Base-by-base conservation (phyloP, 1,140 invertebrate genomes). In the Drosophila yakuba region DNA sequence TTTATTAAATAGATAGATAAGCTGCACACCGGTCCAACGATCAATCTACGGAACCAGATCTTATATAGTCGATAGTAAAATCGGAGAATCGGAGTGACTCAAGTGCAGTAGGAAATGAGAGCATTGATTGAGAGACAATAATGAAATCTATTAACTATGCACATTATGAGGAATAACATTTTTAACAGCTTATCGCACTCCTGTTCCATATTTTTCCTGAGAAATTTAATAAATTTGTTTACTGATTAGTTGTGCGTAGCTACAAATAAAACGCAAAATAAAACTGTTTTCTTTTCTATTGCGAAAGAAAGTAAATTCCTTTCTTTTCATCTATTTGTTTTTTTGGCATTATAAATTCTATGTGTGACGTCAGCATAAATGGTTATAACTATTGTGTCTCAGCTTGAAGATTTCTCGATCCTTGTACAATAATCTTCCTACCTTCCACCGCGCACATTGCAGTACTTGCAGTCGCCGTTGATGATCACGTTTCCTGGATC, bases 401-500 rank as follows among this genome's bases (percentile, higher is more conserved):
- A 23, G 25, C 41, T 61, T 59, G 73, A 73, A 72, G 58, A 7
- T 63, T 72, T 11, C 6, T 4, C 1, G 0, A 44, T 20, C 43
- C 43, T 44, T 44, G 15, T 10, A 1, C 4, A 4, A 3, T 2
- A 15, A 20, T 4, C 7, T 3, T 44, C 43, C 43, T 20, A 17
- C 55, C 75, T 57, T n/a, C 64, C 80, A 15, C 80, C 71, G 17
- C 59, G 72, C 4, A 84, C 73, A 59, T 84, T 84, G 81, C 81
- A 84, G 36, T 48, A 45, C 32, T 69, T 77, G 81, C 81, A 84
- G 56, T 84, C 81, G 4, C 81, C 81, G 23, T 80, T 85, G 73
- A 84, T 85, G 52, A 85, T 66, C 38, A 84, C 81, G 77, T 85
- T 78, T 20, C 76, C 80, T n/a, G 81, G 81, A 73, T 85, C 81